A percentile compares a stretch with the other conserved stretches of the same genome.
Evolutionary conservation across 35 echinoderm and acorn worm species (phyloP).

Genomic region (Apostichopus japonicus): DNA sequence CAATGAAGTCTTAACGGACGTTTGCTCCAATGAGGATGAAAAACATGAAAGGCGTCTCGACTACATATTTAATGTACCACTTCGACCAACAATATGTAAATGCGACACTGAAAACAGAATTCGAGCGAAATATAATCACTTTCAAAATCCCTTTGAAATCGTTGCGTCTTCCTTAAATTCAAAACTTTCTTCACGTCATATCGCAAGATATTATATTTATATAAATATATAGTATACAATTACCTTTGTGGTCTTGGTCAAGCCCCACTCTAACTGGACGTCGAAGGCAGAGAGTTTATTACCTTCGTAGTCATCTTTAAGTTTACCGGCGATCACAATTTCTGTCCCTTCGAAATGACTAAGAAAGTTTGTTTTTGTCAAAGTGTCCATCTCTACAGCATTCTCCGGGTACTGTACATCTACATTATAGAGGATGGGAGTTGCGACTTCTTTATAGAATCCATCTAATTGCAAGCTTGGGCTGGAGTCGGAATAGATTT

Average conservation of each 20-base stretch:
- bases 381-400: conserved; percentile 54
- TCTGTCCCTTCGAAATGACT: conserved; percentile 82
- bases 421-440: conserved; percentile 72
- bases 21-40: too few relatives aligned
- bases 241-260: neutral
- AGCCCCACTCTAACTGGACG: neutral
- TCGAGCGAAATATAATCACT: too few relatives aligned
- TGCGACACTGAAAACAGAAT: too few relatives aligned
- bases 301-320: conserved; percentile 38
- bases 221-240: too few relatives aligned
- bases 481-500: conserved; percentile 81
- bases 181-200: too few relatives aligned
- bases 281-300: conserved; percentile 21
- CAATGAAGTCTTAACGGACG: too few relatives aligned
- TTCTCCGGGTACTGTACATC: conserved; percentile 60
- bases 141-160: too few relatives aligned
- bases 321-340: conserved; percentile 79
- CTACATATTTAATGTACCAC: too few relatives aligned
- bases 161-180: too few relatives aligned
- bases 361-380: conserved; percentile 67
- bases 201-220: too few relatives aligned
- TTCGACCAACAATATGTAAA: too few relatives aligned
- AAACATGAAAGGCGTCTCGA: too few relatives aligned
- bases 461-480: conserved; percentile 72
- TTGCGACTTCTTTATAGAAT: conserved; percentile 91